Conservation (phyloP, 2,113 vertebrate genomes). For the Melanocharis versteri region DNA sequence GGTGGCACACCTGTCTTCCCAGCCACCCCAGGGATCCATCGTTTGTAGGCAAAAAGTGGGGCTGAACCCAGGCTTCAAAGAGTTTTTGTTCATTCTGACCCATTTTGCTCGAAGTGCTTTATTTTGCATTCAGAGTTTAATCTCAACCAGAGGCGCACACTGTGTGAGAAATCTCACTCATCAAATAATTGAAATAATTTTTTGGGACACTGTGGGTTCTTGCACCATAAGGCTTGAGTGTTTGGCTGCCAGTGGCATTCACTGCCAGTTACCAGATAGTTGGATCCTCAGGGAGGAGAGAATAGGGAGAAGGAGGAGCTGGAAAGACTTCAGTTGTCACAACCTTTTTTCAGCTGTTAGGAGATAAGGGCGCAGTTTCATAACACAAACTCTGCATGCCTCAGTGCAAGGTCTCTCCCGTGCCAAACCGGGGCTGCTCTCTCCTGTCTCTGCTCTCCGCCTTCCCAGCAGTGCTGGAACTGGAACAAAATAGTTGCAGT, state of each 20-base stretch:
- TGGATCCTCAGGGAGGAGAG: neutral
- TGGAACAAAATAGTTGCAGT: neutral
- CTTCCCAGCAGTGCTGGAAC: neutral
- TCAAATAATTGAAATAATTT: neutral
- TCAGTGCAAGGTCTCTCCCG: neutral
- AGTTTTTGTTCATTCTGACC: neutral
- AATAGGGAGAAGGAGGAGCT: neutral
- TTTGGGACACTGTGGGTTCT: neutral
- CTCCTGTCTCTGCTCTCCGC: rapidly evolving
- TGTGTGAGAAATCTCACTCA: neutral
- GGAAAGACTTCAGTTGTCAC: neutral
- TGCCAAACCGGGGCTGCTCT: rapidly evolving
- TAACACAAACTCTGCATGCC: neutral
- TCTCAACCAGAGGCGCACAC: neutral
- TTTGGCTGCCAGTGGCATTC: neutral
- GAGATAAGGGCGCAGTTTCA: rapidly evolving
- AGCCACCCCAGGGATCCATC: rapidly evolving
- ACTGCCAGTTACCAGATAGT: neutral
- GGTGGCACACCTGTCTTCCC: neutral
- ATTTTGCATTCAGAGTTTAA: neutral
- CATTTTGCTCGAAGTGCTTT: neutral
- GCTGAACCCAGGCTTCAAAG: neutral
- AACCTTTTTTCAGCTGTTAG: neutral
- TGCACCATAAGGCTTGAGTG: neutral
- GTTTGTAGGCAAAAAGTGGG: rapidly evolving